A percentile compares a stretch with the other conserved stretches of the same genome.
Conservation (phyloP, 2,113 vertebrate genomes). For the Mesoclemmys tuberculata region DNA sequence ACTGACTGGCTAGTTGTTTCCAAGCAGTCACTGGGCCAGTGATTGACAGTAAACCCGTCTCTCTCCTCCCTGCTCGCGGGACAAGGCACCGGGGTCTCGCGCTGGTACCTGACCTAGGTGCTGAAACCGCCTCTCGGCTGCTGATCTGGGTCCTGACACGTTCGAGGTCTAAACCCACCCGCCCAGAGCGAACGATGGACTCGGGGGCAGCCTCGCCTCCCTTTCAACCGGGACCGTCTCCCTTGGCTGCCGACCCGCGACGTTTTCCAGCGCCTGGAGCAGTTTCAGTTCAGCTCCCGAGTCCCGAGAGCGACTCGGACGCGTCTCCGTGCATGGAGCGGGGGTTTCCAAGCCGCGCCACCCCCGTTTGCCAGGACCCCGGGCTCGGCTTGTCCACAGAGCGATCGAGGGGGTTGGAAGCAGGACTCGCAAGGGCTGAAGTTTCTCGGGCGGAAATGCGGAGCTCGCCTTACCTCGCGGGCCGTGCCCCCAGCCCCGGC, state of each 20-base stretch:
- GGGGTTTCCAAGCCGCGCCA: background rate
- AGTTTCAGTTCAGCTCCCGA: background rate
- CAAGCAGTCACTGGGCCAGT: no score
- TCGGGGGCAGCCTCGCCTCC: background rate
- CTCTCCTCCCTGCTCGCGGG: background rate
- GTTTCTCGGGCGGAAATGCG: no score
- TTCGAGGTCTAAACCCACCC: background rate
- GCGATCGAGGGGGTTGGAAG: background rate
- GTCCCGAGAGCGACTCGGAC: background rate
- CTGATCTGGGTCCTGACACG: background rate
- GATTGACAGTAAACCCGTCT: no score
- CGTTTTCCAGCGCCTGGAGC: background rate
- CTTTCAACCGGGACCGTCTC: background rate
- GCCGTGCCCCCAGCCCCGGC: background rate
- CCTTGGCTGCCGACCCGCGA: background rate
- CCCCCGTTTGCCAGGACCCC: background rate
- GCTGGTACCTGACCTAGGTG: slow-evolving; percentile 48
- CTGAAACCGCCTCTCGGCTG: background rate
- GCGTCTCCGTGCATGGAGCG: background rate
- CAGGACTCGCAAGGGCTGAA: rapidly evolving
- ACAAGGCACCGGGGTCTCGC: no score
- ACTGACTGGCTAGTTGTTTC: background rate
- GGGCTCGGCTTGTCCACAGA: background rate
- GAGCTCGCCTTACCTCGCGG: no score
- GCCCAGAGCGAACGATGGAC: background rate